Conservation (phyloP, 2,113 vertebrate species). For the Alaudala cheleensis region DNA sequence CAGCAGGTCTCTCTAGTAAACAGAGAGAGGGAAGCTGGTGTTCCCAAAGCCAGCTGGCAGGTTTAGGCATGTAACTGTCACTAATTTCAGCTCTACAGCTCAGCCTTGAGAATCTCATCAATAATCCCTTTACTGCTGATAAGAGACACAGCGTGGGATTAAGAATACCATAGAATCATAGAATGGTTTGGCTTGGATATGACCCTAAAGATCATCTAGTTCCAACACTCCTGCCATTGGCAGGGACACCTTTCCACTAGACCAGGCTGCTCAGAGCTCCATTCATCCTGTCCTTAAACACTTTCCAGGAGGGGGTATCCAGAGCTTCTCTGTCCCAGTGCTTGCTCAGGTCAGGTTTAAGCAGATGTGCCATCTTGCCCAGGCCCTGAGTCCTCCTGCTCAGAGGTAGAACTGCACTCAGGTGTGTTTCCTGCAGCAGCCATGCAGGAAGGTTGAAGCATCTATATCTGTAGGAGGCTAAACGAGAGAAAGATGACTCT, state of each 20-base stretch:
- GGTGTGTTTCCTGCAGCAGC: accelerated
- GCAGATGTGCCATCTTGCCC: background rate
- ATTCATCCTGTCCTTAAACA: background rate
- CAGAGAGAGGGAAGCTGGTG: background rate
- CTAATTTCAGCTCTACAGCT: background rate
- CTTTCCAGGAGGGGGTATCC: background rate
- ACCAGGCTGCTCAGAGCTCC: background rate
- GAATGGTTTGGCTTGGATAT: background rate
- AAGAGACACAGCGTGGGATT: background rate
- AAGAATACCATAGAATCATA: background rate
- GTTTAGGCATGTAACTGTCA: background rate
- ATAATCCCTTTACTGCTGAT: background rate
- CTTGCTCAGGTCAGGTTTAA: background rate
- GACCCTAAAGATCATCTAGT: background rate
- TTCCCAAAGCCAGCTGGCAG: background rate
- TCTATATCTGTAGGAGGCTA: background rate
- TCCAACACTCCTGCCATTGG: background rate
- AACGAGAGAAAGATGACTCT: background rate
- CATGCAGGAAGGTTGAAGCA: background rate
- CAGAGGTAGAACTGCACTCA: background rate
- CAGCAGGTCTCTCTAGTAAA: background rate
- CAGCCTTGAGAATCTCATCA: background rate
- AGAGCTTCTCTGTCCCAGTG: background rate
- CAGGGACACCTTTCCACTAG: background rate
- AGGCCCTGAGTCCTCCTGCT: background rate